Conservation (phyloP, 2,113 vertebrate species). For the Athene noctua region DNA sequence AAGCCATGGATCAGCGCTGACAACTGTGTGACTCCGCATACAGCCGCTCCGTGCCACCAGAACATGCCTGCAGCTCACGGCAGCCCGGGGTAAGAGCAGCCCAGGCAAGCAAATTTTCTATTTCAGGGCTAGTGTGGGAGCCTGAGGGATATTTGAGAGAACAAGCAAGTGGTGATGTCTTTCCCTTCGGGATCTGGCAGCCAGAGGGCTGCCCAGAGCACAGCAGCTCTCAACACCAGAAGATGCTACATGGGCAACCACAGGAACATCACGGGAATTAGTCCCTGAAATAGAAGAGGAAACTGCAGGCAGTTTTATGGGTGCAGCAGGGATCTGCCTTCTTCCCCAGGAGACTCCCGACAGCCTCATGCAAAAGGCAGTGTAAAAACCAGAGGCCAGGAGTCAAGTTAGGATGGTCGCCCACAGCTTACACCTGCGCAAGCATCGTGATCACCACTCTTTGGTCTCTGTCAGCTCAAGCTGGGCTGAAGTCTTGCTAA, state of each 20-base stretch:
- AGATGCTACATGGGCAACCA: neutral
- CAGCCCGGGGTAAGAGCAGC: neutral
- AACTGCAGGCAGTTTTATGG: neutral
- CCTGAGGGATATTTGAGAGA: neutral
- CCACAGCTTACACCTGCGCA: neutral
- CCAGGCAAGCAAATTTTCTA: neutral
- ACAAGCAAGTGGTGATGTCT: neutral
- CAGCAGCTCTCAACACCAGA: neutral
- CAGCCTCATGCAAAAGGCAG: fast-evolving
- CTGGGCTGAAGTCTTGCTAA: neutral
- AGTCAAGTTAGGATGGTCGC: fast-evolving
- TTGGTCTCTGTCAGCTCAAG: neutral
- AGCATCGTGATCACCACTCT: fast-evolving
- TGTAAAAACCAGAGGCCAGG: neutral
- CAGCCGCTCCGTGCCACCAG: fast-evolving
- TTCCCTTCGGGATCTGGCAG: neutral
- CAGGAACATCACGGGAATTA: fast-evolving
- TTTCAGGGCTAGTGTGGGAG: neutral
- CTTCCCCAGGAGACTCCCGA: neutral
- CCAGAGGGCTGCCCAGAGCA: neutral
- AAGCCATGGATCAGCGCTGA: neutral
- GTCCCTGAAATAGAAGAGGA: neutral
- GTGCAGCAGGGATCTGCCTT: neutral
- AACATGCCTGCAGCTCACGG: neutral
- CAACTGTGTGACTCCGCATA: neutral